Evolutionary conservation across 2,797 vertebrate genomes (phyloP).

Genomic region (Siniperca obscura): DNA sequence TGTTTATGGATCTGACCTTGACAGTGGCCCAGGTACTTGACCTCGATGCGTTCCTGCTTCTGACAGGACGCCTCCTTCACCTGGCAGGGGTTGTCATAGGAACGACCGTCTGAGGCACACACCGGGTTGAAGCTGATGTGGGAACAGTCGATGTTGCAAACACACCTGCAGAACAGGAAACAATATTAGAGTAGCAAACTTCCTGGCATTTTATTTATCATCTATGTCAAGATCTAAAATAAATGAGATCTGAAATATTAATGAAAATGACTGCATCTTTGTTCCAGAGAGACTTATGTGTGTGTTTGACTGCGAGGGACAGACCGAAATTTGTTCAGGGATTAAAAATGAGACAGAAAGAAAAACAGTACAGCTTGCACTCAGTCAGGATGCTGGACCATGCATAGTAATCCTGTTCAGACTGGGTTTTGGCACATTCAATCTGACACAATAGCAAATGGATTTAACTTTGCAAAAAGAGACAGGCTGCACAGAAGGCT

Average conservation of each 20-base stretch:
- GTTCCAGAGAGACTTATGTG: neutral
- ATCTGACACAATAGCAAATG: constrained; percentile 67
- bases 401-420: constrained; percentile 65
- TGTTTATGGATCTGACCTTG: constrained; percentile 88
- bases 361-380: constrained; percentile 40
- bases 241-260: constrained; percentile 37
- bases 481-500: constrained; percentile 37
- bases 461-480: constrained; percentile 60
- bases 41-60: constrained; percentile 99
- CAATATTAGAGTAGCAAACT: neutral
- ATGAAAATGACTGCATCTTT: constrained; percentile 36
- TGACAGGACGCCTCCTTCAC: constrained; percentile 99
- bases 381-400: constrained; percentile 52
- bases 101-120: constrained; percentile 98
- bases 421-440: constrained; percentile 64
- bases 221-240: constrained; percentile 24
- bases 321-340: constrained; percentile 37
- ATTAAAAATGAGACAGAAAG: constrained; percentile 53
- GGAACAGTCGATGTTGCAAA: constrained; percentile 99
- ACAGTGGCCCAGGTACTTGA: constrained; percentile 99
- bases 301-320: constrained; percentile 29
- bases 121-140: constrained; percentile 99
- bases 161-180: constrained; percentile 88
- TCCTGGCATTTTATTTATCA: neutral
- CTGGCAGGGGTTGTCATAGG: constrained; percentile 99